Percentiles rank a stretch among this genome's conserved stretches.
Conservation (phyloP, 2,113 vertebrate species). For the Pollachius pollachius region DNA sequence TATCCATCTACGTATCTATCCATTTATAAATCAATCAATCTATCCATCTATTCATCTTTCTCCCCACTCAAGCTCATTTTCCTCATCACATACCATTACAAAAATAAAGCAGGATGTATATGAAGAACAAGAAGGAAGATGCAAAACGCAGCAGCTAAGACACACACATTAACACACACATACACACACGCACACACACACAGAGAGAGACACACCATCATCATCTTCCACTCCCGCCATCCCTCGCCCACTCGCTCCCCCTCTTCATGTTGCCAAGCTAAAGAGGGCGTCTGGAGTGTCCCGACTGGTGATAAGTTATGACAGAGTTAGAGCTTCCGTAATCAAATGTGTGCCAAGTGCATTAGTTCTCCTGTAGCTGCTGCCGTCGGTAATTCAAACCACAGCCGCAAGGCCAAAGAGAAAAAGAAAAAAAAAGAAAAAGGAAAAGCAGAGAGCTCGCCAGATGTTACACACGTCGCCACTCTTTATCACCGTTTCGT, state of each 20-base stretch:
- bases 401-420: conserved; percentile 14
- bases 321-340: conserved; percentile 40
- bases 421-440: not conserved
- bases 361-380: conserved; percentile 60
- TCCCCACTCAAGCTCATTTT: not conserved
- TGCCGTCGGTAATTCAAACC: conserved; percentile 65
- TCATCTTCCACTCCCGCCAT: not conserved
- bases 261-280: not conserved
- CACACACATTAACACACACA: too few relatives aligned
- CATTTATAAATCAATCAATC: not conserved
- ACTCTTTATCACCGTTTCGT: conserved; percentile 66
- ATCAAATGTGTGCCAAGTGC: conserved; percentile 62
- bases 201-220: too few relatives aligned
- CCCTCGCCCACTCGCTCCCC: not conserved
- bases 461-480: conserved; percentile 62
- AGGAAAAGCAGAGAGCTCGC: conserved; percentile 45
- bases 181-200: too few relatives aligned
- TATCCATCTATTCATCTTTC: not conserved
- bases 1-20: not conserved
- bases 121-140: too few relatives aligned
- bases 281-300: conserved; percentile 35
- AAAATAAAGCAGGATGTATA: too few relatives aligned
- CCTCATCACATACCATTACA: not conserved
- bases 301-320: conserved; percentile 58
- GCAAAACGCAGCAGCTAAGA: too few relatives aligned